These are phyloP conservation scores for Acanthornis magna DNA, from an alignment of 2,797 vertebrate species.

Conservation along the genomic window DNA sequence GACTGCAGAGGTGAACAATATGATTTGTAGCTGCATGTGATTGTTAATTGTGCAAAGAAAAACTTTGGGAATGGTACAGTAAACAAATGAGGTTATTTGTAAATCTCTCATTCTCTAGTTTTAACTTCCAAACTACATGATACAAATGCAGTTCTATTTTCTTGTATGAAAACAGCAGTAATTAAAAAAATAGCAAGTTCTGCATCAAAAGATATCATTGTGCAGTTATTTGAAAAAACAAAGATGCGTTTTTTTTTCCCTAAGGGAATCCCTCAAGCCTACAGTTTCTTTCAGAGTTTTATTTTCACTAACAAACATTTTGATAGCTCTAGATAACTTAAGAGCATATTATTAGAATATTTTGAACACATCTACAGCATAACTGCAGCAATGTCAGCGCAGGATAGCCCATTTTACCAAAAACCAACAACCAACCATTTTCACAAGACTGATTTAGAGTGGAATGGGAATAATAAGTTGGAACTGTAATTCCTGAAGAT, in stretches of 20 bases:
- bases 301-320: background rate
- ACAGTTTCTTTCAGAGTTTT: conserved; percentile 12
- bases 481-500: background rate
- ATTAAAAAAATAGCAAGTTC: background rate
- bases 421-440: background rate
- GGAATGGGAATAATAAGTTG: background rate
- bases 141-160: background rate
- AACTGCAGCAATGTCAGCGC: background rate
- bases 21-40: background rate
- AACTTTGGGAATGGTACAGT: background rate
- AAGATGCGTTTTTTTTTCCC: background rate
- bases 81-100: background rate
- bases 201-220: background rate
- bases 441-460: background rate
- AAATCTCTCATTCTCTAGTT: background rate
- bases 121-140: background rate
- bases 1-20: background rate
- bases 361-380: background rate
- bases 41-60: background rate
- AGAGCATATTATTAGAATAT: background rate
- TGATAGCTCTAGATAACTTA: conserved; percentile 20
- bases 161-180: background rate
- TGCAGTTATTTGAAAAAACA: background rate
- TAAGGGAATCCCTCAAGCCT: background rate
- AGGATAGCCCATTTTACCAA: background rate